Percentiles rank a stretch among this genome's conserved stretches.
Evolutionary conservation across 2,113 vertebrate species (phyloP).

Genomic region (Nanger granti): DNA sequence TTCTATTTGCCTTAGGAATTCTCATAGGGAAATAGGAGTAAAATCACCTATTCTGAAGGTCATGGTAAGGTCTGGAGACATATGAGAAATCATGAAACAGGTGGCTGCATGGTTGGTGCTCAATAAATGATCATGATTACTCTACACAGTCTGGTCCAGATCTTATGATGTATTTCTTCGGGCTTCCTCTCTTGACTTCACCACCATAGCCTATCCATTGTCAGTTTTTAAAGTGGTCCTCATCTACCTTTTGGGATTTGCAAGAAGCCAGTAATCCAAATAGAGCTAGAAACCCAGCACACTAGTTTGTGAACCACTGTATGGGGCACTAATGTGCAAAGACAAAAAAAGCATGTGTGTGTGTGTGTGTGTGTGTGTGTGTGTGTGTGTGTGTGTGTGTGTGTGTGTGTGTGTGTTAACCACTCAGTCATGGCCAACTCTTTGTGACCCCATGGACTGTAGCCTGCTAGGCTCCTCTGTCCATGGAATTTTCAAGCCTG

Average conservation of each 20-base stretch:
- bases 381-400: neutral
- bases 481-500: neutral
- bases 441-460: neutral
- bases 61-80: neutral
- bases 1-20: neutral
- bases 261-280: neutral
- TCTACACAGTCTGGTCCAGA: neutral
- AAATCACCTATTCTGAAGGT: neutral
- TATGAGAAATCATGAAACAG: neutral
- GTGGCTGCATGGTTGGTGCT: rapidly evolving
- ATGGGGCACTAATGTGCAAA: neutral
- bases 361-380: too few species aligned
- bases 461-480: neutral
- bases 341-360: neutral
- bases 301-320: neutral
- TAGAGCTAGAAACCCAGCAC: neutral
- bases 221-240: neutral
- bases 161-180: neutral
- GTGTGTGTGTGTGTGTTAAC: neutral
- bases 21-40: neutral
- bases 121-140: neutral
- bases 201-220: neutral
- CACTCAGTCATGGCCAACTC: neutral
- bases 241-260: neutral
- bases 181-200: neutral